Conservation (phyloP, 2,113 vertebrate species). For the Mustela nigripes region DNA sequence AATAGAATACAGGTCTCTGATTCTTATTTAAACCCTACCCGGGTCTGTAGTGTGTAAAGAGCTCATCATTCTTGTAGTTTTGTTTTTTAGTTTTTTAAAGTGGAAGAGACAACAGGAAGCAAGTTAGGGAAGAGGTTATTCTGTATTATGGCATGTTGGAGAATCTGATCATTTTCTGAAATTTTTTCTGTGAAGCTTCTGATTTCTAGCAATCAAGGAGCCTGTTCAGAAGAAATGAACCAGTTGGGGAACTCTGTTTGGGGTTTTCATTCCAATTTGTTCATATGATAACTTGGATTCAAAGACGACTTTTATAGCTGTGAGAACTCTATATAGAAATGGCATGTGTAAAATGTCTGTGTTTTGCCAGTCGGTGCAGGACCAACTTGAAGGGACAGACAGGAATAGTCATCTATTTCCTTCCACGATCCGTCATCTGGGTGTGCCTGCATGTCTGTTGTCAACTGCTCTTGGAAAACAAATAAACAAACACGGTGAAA, state of each 20-base stretch:
- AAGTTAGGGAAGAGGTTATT: neutral
- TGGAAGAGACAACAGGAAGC: neutral
- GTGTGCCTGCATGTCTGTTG: constrained; percentile 55
- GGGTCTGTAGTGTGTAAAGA: neutral
- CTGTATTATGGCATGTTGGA: neutral
- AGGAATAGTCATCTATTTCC: constrained; percentile 9
- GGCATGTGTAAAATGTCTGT: constrained; percentile 46
- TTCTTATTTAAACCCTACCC: neutral
- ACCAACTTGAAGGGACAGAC: constrained; percentile 58
- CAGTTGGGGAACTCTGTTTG: constrained; percentile 34
- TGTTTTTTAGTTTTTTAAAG: neutral
- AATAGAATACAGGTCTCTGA: neutral
- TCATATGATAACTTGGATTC: constrained; percentile 69
- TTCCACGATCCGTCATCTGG: constrained; percentile 22
- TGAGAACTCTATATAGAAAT: constrained; percentile 64
- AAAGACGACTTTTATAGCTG: constrained; percentile 57
- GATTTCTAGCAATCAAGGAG: constrained; percentile 18
- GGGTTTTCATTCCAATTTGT: constrained; percentile 65
- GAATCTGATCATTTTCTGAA: constrained; percentile 56
- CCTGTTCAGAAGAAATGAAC: constrained; percentile 24
- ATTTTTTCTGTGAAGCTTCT: neutral
- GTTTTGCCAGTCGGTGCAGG: constrained; percentile 19
- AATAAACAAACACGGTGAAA: constrained; percentile 46
- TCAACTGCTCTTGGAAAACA: constrained; percentile 72
- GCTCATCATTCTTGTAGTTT: neutral